Evolutionary conservation across 2,113 vertebrate genomes (phyloP).

Genomic region (Alectura lathami): DNA sequence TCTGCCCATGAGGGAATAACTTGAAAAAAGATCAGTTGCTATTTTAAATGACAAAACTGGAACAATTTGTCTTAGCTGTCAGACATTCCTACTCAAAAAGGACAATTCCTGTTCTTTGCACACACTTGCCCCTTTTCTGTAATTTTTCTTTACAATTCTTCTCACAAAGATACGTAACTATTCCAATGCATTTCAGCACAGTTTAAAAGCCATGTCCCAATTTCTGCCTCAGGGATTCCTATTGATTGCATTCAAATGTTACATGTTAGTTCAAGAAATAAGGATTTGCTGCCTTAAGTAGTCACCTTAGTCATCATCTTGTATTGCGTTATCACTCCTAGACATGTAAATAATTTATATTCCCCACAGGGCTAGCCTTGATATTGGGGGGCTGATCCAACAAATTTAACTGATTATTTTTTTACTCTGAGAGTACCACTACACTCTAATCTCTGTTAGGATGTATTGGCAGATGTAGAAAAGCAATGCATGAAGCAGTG

Average conservation of each 20-base stretch:
- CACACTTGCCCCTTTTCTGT: background rate
- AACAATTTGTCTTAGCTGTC: background rate
- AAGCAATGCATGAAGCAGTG: background rate
- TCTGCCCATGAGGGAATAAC: background rate
- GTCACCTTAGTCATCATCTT: background rate
- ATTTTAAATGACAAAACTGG: slow-evolving; percentile 24
- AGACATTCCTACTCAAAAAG: background rate
- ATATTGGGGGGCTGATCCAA: background rate
- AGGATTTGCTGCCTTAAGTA: slow-evolving; percentile 28
- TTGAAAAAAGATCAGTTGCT: slow-evolving; percentile 15
- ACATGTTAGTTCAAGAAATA: background rate
- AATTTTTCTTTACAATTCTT: background rate
- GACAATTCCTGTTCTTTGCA: slow-evolving; percentile 37
- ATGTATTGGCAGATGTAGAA: background rate
- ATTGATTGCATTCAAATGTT: slow-evolving; percentile 25
- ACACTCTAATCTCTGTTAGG: background rate
- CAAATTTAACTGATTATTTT: background rate
- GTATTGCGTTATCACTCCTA: background rate
- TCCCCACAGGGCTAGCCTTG: background rate
- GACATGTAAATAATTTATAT: background rate
- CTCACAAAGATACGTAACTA: slow-evolving; percentile 19
- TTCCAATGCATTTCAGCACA: background rate
- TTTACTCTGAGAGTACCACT: background rate
- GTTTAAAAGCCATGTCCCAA: slow-evolving; percentile 24
- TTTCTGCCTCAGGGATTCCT: background rate